Evolutionary conservation across 2,888 invertebrate genomes (phyloP), one percentile per base, ranked within the genome.

Genomic region (Campoletis raptor): DNA sequence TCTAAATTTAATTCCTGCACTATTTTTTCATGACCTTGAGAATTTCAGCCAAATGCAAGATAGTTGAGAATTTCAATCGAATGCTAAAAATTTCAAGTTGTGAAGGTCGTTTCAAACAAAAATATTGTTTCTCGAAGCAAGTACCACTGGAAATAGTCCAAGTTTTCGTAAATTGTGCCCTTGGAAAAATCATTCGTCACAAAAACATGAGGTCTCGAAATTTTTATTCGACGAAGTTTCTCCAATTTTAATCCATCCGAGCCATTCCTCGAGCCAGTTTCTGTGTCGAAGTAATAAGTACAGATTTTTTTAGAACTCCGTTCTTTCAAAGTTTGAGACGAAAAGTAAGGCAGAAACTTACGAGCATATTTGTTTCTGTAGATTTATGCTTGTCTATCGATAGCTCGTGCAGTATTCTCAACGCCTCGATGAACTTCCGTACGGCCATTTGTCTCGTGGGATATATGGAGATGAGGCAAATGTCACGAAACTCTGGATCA

Each of bases 401-500:
- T 2, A 83, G 30, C 73, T 15, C 83, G 66, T 83, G 83, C 78
- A 90, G 48, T 3, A 83, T 81, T 72, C 81, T 87, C 52, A 90
- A 70, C 30, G 89, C 89, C 7, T 79, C 67, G 10, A 89, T 69
- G 57, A 90, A 91, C 42, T 88, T 78, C 73, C 61, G 57, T 57
- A 90, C 76, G 0, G 89, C 89, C 40, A 69, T 30, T 73, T 86
- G 54, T 69, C 88, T 85, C 12, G 77, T 85, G 8, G 87, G 85
- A 78, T 85, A 85, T 48, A 90, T 83, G 8, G 90, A 84, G 52
- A 90, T 89, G 7, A 90, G 70, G 57, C 90, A 83, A 30, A 89
- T 83, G 10, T 87, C 80, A 45, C 73, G 86, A 57, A 87, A 87
- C 15, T 87, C 78, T n/a, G 72, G 77, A 82, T 89, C 88, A 37